Conservation (phyloP, 2,888 invertebrate genomes). For the Archips crataeganus region DNA sequence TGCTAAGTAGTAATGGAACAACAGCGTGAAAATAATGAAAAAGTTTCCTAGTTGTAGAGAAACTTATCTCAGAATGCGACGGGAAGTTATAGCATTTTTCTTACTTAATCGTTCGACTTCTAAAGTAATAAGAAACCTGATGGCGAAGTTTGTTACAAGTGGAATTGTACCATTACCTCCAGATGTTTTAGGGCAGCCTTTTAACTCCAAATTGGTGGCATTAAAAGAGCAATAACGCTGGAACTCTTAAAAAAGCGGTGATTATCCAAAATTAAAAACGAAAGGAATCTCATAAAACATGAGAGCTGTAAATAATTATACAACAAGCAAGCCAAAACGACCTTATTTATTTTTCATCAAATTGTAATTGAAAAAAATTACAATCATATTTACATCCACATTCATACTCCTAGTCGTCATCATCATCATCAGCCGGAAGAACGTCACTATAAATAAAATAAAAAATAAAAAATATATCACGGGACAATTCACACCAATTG, state of each 20-base stretch:
- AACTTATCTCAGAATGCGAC: conserved; percentile 41
- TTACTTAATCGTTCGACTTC: conserved; percentile 44
- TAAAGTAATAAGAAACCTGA: conserved; percentile 43
- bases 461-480: no score
- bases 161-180: conserved; percentile 39
- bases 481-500: no score
- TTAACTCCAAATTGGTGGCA: conserved; percentile 30
- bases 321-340: neutral
- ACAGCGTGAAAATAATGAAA: conserved; percentile 39
- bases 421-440: no score
- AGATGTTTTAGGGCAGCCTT: conserved; percentile 35
- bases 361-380: no score
- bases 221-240: conserved; percentile 22
- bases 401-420: no score
- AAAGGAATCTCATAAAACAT: neutral
- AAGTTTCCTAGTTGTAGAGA: conserved; percentile 39
- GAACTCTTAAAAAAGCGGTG: conserved; percentile 22
- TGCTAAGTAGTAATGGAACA: conserved; percentile 42
- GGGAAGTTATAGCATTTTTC: conserved; percentile 42
- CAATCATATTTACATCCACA: no score
- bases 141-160: conserved; percentile 42
- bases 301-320: neutral
- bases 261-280: neutral
- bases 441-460: no score
- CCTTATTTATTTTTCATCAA: no score